phyloP scores from a whole-genome alignment of 1,140 invertebrate species.

The Zaprionus inermis region DNA sequence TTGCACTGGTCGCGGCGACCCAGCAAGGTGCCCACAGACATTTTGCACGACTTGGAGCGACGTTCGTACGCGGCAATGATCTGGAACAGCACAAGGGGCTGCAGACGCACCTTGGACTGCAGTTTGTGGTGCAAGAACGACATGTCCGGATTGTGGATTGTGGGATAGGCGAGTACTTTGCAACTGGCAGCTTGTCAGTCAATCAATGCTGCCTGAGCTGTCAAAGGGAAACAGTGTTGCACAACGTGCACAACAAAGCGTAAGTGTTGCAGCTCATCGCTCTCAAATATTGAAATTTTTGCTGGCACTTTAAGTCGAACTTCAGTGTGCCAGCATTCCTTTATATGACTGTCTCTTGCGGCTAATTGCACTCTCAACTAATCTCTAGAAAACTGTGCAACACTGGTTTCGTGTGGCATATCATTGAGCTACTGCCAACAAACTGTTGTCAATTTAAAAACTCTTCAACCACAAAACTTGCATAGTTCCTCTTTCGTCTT shows the following conservation, averaged over 20 bases:
- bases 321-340: too few species aligned
- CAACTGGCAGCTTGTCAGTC: neutral
- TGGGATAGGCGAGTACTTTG: neutral
- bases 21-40: constrained; percentile 61
- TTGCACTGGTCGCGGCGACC: constrained; percentile 45
- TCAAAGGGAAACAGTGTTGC: constrained; percentile 10
- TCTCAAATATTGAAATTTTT: too few species aligned
- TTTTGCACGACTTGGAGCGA: constrained; percentile 38
- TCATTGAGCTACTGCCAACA: neutral
- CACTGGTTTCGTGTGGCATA: neutral
- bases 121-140: constrained; percentile 46
- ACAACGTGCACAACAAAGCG: neutral
- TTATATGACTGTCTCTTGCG: too few species aligned
- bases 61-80: constrained; percentile 67
- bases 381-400: too few species aligned
- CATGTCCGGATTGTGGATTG: constrained; percentile 13
- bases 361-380: too few species aligned
- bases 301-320: too few species aligned
- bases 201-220: neutral
- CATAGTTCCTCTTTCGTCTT: neutral
- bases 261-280: neutral
- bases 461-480: neutral
- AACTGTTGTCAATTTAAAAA: neutral
- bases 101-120: constrained; percentile 48
- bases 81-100: constrained; percentile 67